These are phyloP conservation scores for Drosophila antonietae DNA, from an alignment of 2,888 invertebrate genomes.

Conservation along the genomic window DNA sequence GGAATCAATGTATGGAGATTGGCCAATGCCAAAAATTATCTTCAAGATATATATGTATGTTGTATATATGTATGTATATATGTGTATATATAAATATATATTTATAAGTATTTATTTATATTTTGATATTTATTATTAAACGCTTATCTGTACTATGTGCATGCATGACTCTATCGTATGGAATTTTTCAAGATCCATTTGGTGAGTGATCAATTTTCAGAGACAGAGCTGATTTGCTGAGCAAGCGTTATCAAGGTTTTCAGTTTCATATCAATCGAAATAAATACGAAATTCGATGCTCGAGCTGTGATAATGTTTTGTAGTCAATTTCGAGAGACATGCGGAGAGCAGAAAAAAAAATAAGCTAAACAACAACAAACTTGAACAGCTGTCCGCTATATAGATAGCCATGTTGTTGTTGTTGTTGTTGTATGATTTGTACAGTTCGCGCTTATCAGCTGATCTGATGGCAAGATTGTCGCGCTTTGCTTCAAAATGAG, in stretches of 20 bases:
- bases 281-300: slow-evolving; percentile 72
- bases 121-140: neutral
- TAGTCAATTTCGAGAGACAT: slow-evolving; percentile 65
- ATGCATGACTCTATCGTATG: slow-evolving; percentile 31
- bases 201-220: slow-evolving; percentile 23
- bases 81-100: neutral
- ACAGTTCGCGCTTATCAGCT: slow-evolving; percentile 74
- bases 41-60: neutral
- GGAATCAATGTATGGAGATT: neutral
- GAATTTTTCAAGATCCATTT: slow-evolving; percentile 31
- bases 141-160: slow-evolving; percentile 4
- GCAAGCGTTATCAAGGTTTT: slow-evolving; percentile 33
- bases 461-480: slow-evolving; percentile 80
- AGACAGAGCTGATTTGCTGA: slow-evolving; percentile 35
- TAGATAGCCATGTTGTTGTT: slow-evolving; percentile 40
- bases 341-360: slow-evolving; percentile 28
- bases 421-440: slow-evolving; percentile 75
- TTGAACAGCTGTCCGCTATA: slow-evolving; percentile 68
- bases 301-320: slow-evolving; percentile 69
- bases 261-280: slow-evolving; percentile 53
- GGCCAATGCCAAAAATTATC: neutral
- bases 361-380: slow-evolving; percentile 38
- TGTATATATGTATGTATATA: neutral
- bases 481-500: slow-evolving; percentile 80
- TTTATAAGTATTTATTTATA: neutral